A percentile compares a stretch with the other conserved stretches of the same genome.
Evolutionary conservation across 2,888 invertebrate species (phyloP).

Genomic region (Cremastinae sp.): DNA sequence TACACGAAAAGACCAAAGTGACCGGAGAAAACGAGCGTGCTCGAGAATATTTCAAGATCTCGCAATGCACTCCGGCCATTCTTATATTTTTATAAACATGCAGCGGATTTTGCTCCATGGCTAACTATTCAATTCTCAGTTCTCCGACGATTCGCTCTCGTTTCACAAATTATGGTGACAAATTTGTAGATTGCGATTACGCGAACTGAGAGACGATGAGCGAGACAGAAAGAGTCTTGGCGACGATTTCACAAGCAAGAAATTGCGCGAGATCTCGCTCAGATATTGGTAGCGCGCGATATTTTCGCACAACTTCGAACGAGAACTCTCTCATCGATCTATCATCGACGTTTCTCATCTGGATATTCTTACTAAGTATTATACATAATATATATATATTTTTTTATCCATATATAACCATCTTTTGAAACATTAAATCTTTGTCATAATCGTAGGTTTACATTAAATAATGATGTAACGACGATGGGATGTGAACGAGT

Average conservation of each 20-base stretch:
- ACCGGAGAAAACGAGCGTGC: slow-evolving; percentile 31
- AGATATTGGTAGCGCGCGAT: slow-evolving; percentile 19
- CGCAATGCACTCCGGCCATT: slow-evolving; percentile 5
- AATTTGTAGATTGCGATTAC: too few relatives aligned
- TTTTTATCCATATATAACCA: slow-evolving; percentile 44
- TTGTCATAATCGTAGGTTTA: slow-evolving; percentile 54
- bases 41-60: slow-evolving; percentile 17
- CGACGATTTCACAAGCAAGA: slow-evolving; percentile 42
- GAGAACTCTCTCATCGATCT: slow-evolving; percentile 45
- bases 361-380: slow-evolving; percentile 9
- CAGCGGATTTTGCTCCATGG: slow-evolving; percentile 18
- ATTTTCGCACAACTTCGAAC: slow-evolving; percentile 37
- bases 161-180: too few relatives aligned
- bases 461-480: slow-evolving; percentile 31
- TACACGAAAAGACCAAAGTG: slow-evolving; percentile 37
- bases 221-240: background rate
- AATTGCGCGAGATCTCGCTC: slow-evolving; percentile 29
- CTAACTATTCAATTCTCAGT: slow-evolving; percentile 47
- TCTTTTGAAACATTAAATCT: slow-evolving; percentile 60
- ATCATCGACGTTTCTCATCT: slow-evolving; percentile 36
- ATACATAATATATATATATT: slow-evolving; percentile 42
- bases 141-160: slow-evolving; percentile 13
- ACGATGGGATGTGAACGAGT: slow-evolving; percentile 25
- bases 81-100: slow-evolving; percentile 3
- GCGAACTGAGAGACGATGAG: slow-evolving; percentile 22